A percentile compares a stretch with the other conserved stretches of the same genome.
Conservation (phyloP, 2,888 invertebrate genomes). For the Calliphora vomitoria region DNA sequence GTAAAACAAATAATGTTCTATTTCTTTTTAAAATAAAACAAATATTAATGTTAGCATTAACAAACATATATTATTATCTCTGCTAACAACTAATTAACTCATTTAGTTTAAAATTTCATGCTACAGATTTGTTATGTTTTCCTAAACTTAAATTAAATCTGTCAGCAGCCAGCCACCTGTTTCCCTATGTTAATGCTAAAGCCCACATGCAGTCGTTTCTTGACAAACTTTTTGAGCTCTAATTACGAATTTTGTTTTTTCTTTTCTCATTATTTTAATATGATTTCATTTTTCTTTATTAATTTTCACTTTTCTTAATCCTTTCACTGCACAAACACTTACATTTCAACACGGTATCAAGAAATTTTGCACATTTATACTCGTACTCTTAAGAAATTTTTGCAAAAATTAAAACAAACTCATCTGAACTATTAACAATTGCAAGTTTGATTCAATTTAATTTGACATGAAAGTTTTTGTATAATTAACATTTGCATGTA, state of each 20-base stretch:
- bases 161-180: not conserved
- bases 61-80: no score
- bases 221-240: not conserved
- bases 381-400: constrained; percentile 2
- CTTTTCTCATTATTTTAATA: constrained; percentile 13
- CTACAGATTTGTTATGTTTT: not conserved
- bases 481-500: constrained; percentile 58
- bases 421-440: constrained; percentile 21
- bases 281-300: constrained; percentile 41
- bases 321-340: constrained; percentile 21
- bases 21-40: no score
- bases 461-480: constrained; percentile 54
- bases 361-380: constrained; percentile 26
- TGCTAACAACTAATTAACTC: not conserved
- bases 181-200: not conserved
- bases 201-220: not conserved
- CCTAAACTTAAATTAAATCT: not conserved
- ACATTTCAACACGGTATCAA: not conserved
- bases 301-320: constrained; percentile 39
- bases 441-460: constrained; percentile 59
- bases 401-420: constrained; percentile 17
- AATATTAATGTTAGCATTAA: no score
- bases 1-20: no score
- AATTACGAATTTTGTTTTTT: constrained; percentile 2
- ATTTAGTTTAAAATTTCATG: not conserved